Conservation (phyloP, 2,888 invertebrate species). For the Patella caerulea region DNA sequence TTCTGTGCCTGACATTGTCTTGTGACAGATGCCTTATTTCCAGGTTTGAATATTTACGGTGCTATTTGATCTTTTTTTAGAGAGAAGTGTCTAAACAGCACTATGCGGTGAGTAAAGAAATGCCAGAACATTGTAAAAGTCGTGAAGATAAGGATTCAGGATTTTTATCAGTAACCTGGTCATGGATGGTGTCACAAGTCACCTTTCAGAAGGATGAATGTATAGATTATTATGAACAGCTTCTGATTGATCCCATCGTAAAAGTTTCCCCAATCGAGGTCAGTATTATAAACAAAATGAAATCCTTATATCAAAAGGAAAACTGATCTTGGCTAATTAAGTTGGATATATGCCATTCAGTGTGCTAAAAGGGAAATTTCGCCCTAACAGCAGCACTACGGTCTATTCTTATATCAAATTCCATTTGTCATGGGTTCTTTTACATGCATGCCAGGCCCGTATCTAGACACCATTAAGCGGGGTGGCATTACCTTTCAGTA, state of each 20-base stretch:
- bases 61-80: constrained; percentile 9
- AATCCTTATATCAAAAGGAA: too few species aligned
- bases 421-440: too few species aligned
- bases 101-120: constrained; percentile 29
- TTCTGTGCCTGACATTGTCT: too few species aligned
- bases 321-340: too few species aligned
- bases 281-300: background rate
- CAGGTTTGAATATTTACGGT: background rate
- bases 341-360: too few species aligned
- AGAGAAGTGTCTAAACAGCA: constrained; percentile 32
- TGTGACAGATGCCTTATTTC: background rate
- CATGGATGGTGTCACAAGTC: constrained; percentile 10
- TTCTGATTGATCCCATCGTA: constrained; percentile 43
- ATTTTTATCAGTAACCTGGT: background rate
- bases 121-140: constrained; percentile 30
- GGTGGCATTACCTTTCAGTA: too few species aligned
- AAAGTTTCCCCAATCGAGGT: constrained; percentile 47
- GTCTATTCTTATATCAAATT: too few species aligned
- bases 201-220: constrained; percentile 34
- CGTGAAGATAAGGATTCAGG: constrained; percentile 7
- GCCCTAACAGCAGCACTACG: too few species aligned
- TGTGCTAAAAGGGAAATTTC: too few species aligned
- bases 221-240: constrained; percentile 37
- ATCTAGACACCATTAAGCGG: too few species aligned
- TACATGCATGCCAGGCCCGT: too few species aligned